phyloP scores from a whole-genome alignment of 2,888 invertebrate species.

The Stenotaenia linearis region DNA sequence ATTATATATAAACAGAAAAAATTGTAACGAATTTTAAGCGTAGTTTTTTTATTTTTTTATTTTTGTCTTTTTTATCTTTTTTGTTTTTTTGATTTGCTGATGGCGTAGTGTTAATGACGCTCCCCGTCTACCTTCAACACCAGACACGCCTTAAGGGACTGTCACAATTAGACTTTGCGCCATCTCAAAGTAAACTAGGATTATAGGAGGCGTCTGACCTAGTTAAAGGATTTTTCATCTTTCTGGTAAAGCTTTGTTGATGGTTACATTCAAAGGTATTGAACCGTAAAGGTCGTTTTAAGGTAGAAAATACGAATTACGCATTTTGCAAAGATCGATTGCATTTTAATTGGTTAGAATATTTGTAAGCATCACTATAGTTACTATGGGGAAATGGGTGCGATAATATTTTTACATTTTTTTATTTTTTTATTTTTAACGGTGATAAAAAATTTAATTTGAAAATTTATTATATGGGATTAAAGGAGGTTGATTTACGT shows the following conservation, averaged over 20 bases:
- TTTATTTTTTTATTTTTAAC: too few species aligned
- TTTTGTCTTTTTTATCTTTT: background rate
- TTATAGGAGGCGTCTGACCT: background rate
- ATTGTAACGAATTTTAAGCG: too few species aligned
- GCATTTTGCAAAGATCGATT: background rate
- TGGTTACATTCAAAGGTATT: background rate
- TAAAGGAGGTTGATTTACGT: background rate
- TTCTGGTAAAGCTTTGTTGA: background rate
- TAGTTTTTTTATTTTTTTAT: background rate
- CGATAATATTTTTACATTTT: too few species aligned
- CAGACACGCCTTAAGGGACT: background rate
- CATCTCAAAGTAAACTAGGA: background rate
- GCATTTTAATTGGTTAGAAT: background rate
- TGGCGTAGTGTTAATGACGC: background rate
- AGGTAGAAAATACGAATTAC: background rate
- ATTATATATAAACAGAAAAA: too few species aligned
- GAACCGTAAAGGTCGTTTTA: background rate
- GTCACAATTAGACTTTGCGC: background rate
- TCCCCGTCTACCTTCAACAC: background rate
- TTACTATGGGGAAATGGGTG: too few species aligned
- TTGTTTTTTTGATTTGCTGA: background rate
- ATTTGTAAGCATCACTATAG: too few species aligned
- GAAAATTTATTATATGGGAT: too few species aligned
- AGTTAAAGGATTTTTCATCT: background rate
- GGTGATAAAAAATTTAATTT: too few species aligned